These are phyloP conservation scores for Hypotaenidia okinawae DNA, from an alignment of 2,797 vertebrate genomes.

Conservation along the genomic window DNA sequence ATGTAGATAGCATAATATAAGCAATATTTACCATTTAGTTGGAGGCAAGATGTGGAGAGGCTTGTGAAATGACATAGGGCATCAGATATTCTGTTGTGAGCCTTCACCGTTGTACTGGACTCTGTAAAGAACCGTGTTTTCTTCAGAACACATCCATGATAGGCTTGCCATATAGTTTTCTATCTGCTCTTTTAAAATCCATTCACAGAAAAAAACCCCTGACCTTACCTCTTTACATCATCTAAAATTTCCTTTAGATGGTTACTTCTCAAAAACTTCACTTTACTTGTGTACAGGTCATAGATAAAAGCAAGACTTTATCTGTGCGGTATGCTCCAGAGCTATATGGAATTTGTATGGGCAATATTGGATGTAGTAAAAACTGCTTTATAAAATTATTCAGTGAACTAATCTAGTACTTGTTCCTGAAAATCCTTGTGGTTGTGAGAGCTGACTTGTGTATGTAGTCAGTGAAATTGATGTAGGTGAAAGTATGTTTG, in stretches of 20 bases:
- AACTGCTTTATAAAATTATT: neutral
- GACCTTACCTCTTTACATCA: neutral
- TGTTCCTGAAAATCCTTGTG: constrained; percentile 24
- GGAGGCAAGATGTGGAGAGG: neutral
- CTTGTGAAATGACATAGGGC: neutral
- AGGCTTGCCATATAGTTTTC: neutral
- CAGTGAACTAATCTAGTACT: neutral
- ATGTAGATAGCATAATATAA: neutral
- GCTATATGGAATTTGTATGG: neutral
- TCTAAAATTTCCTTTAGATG: neutral
- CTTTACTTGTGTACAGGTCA: neutral
- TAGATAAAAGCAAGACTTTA: neutral
- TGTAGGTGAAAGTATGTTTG: neutral
- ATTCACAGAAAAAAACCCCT: neutral
- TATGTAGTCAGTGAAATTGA: neutral
- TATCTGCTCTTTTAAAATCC: neutral
- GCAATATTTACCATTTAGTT: neutral
- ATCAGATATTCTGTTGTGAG: neutral
- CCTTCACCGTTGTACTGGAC: neutral
- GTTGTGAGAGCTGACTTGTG: neutral
- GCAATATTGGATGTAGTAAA: neutral
- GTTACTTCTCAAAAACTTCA: neutral
- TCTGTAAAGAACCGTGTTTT: neutral
- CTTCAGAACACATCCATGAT: neutral
- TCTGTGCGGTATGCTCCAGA: neutral